These are phyloP conservation scores for Linnaemya tessellans DNA, from an alignment of 2,888 invertebrate species.

Conservation along the genomic window DNA sequence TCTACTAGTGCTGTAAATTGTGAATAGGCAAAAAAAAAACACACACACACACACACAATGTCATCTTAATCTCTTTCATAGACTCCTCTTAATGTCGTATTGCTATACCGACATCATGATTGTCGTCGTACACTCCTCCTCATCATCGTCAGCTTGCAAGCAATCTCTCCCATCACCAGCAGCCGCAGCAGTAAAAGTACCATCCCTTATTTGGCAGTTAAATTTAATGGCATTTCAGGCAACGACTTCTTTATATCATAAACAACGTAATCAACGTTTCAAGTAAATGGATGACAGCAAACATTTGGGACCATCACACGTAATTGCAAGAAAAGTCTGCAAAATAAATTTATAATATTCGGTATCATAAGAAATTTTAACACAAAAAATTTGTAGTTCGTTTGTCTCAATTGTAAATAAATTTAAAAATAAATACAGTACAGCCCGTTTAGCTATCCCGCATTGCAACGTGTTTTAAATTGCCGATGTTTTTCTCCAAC, in stretches of 20 bases:
- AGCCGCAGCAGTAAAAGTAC: background rate
- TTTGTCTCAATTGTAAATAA: too few species aligned
- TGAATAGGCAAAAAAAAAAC: background rate
- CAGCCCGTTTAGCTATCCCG: too few species aligned
- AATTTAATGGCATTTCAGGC: constrained; percentile 63
- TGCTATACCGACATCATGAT: constrained; percentile 29
- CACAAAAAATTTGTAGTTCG: too few species aligned
- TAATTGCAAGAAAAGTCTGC: too few species aligned
- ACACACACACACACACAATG: constrained; percentile 37
- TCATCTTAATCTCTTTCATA: constrained; percentile 60
- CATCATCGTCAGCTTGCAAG: constrained; percentile 17
- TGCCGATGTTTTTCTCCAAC: too few species aligned
- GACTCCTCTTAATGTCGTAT: constrained; percentile 43
- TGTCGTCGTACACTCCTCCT: background rate
- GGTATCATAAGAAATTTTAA: too few species aligned
- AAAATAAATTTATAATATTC: too few species aligned
- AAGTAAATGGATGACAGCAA: constrained; percentile 7
- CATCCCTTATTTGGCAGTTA: constrained; percentile 61
- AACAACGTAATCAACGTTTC: constrained; percentile 25
- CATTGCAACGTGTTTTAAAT: too few species aligned
- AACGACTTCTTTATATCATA: constrained; percentile 46
- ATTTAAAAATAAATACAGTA: too few species aligned
- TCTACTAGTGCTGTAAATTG: constrained; percentile 18
- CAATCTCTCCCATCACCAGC: constrained; percentile 9
- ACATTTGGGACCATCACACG: constrained; percentile 41